These are phyloP conservation scores for Thymelicus acteon DNA, from an alignment of 2,888 invertebrate species.

Conservation along the genomic window DNA sequence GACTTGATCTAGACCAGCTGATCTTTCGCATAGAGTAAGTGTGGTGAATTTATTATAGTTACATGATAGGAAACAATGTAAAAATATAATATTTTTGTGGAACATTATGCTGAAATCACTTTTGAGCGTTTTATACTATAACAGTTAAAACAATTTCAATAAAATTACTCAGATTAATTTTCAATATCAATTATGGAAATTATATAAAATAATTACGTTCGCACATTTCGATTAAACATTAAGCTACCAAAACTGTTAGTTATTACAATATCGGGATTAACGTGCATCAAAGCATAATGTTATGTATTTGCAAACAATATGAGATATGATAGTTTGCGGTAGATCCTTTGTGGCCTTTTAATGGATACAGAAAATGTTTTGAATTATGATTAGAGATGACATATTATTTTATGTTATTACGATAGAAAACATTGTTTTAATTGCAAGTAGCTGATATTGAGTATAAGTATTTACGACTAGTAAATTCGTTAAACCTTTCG, in stretches of 20 bases:
- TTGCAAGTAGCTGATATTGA: too few relatives aligned
- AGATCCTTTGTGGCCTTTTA: not conserved
- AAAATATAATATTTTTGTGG: too few relatives aligned
- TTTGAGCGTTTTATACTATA: not conserved
- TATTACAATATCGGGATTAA: constrained; percentile 19
- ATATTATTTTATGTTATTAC: too few relatives aligned
- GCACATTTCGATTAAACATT: constrained; percentile 6
- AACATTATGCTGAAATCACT: too few relatives aligned
- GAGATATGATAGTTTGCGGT: not conserved
- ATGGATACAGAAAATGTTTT: not conserved
- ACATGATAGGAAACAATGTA: too few relatives aligned
- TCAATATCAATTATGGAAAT: constrained; percentile 8
- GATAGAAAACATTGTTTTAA: too few relatives aligned
- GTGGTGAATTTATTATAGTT: too few relatives aligned
- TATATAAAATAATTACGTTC: constrained; percentile 6
- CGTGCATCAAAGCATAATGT: constrained; percentile 3
- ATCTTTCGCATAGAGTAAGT: too few relatives aligned
- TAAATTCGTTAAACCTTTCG: too few relatives aligned
- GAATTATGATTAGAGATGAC: too few relatives aligned
- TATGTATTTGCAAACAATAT: constrained; percentile 7
- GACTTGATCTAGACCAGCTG: too few relatives aligned
- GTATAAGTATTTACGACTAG: too few relatives aligned
- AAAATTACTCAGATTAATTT: not conserved
- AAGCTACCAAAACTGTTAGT: constrained; percentile 3
- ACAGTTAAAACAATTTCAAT: not conserved